Evolutionary conservation across 2,797 vertebrate species (phyloP).

Genomic region (Lepilemur ruficaudatus): DNA sequence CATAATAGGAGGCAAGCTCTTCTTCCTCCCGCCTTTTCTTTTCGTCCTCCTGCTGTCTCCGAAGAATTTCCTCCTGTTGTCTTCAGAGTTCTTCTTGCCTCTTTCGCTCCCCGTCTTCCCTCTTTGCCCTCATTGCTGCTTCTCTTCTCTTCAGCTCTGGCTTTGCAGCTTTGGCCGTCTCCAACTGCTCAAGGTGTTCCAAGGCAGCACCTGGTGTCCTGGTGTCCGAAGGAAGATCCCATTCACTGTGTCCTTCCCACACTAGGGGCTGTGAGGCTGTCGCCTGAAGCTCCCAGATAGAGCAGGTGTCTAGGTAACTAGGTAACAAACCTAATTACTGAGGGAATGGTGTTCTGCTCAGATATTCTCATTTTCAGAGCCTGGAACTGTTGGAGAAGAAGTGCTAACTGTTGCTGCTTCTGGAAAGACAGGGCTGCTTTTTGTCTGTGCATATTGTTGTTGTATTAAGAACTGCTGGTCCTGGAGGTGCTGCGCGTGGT

Average conservation of each 20-base stretch:
- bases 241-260: slow-evolving; percentile 98
- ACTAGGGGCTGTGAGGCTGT: slow-evolving; percentile 80
- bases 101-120: slow-evolving; percentile 95
- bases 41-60: slow-evolving; percentile 92
- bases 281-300: not conserved
- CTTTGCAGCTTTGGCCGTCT: slow-evolving; percentile 97
- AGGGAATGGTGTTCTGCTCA: not conserved
- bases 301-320: not conserved
- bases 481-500: slow-evolving; percentile 96
- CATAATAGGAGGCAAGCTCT: slow-evolving; percentile 87
- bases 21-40: slow-evolving; percentile 92
- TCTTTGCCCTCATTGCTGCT: slow-evolving; percentile 94
- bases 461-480: slow-evolving; percentile 97
- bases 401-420: slow-evolving; percentile 95
- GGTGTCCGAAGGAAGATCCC: slow-evolving; percentile 97
- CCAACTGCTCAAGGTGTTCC: slow-evolving; percentile 97
- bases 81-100: slow-evolving; percentile 92
- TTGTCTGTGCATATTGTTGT: slow-evolving; percentile 95
- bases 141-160: slow-evolving; percentile 95
- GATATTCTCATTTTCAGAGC: slow-evolving; percentile 93
- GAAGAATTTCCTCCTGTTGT: slow-evolving; percentile 93
- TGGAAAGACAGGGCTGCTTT: slow-evolving; percentile 95
- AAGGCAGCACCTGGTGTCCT: slow-evolving; percentile 92
- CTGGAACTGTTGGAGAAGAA: slow-evolving; percentile 95
- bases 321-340: no score